phyloP scores from a whole-genome alignment of 2,888 invertebrate species.

The Diaperis boleti region DNA sequence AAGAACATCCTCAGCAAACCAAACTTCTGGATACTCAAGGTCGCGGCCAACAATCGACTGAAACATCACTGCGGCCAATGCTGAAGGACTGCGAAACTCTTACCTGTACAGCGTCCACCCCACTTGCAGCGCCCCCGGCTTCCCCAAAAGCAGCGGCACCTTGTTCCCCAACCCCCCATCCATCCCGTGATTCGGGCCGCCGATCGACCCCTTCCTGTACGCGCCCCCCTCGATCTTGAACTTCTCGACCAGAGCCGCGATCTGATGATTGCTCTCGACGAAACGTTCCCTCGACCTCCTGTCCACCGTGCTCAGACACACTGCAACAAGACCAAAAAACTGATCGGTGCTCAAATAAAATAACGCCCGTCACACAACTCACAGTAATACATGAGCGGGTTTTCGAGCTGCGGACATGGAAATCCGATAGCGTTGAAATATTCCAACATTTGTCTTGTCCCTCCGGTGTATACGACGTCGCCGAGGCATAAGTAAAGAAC shows the following conservation, averaged over 20 bases:
- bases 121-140: conserved; percentile 76
- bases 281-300: conserved; percentile 90
- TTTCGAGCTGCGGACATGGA: conserved; percentile 96
- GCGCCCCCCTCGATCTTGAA: conserved; percentile 88
- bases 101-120: conserved; percentile 79
- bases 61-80: conserved; percentile 57
- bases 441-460: conserved; percentile 91
- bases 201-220: conserved; percentile 73
- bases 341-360: conserved; percentile 1
- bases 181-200: conserved; percentile 69
- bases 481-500: conserved; percentile 92
- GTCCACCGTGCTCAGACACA: conserved; percentile 83
- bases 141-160: conserved; percentile 81
- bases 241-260: conserved; percentile 90
- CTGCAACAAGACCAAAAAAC: conserved; percentile 63
- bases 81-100: conserved; percentile 4
- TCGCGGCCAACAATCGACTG: conserved; percentile 82
- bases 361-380: conserved; percentile 63
- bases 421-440: conserved; percentile 97
- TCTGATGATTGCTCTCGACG: conserved; percentile 93
- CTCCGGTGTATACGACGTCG: conserved; percentile 92
- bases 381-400: conserved; percentile 98
- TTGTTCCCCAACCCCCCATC: conserved; percentile 72
- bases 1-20: conserved; percentile 83
- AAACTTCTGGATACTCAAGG: conserved; percentile 81